Evolutionary conservation across 2,888 invertebrate species (phyloP), one percentile per base, ranked within the genome.

Genomic region (Andrena trimmerana): DNA sequence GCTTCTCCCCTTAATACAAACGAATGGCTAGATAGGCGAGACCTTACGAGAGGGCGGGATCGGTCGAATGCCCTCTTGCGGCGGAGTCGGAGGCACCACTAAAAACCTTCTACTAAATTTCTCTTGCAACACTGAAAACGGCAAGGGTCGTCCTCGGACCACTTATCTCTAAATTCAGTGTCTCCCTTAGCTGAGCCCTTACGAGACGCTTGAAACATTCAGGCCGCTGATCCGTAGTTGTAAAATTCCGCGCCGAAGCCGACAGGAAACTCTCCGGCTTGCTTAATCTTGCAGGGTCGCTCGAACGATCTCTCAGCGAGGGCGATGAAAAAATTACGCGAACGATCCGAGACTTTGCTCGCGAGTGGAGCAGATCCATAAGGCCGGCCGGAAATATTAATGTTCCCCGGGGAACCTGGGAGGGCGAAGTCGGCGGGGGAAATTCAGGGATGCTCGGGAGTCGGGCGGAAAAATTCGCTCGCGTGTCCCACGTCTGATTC

Each of bases 301-400:
- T 20, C 33, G n/a, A 31, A 48, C 29, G 57, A 20, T 59, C 48
- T 27, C 48, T 24, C 48, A 24, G 29, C 24, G 48, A 13, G n/a
- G n/a, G 42, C 42, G 33, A 54, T n/a, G 13, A 36, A 72, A 73
- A 70, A 65, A 65, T 65, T 24, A 73, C 52, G 16, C 20, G 65
- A 54, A 54, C 36, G 31, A 62, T 29, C 60, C 42, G 59, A 60
- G 59, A 27, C 36, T 72, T 72, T 62, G 33, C 42, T 16, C 31
- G 4, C 10, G 33, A 10, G n/a, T 6, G 16, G 27, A 24, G 33
- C 50, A 6, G 27, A 36, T 59, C 31, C 33, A 27, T 29, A 33
- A 2, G 7, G 57, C 6, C 1, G 6, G 24, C 7, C 24, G 42
- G 24, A 69, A 78, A 70, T 71, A 71, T 80, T 66, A 66, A 80